phyloP scores from a whole-genome alignment of 2,113 vertebrate genomes.

The Condylura cristata region DNA sequence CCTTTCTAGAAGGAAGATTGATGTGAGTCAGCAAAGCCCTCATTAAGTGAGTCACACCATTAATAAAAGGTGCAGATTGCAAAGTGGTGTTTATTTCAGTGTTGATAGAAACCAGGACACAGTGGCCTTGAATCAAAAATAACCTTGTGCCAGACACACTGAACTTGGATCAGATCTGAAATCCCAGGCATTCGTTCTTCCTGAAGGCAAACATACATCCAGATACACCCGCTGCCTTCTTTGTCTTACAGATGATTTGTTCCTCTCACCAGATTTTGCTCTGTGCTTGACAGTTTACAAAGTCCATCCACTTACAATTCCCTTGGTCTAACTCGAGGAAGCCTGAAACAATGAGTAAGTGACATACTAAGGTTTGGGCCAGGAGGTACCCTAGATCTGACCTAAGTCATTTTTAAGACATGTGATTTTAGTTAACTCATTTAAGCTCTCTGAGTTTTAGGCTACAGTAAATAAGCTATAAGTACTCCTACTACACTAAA shows the following conservation, averaged over 20 bases:
- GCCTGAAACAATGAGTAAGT: background rate
- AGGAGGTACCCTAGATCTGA: background rate
- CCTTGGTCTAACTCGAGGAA: background rate
- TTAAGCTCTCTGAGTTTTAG: background rate
- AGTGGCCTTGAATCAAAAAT: background rate
- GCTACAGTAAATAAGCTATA: background rate
- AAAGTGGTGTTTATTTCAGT: conserved; percentile 70
- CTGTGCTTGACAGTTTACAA: background rate
- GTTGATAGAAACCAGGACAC: conserved; percentile 68
- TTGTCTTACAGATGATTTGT: background rate
- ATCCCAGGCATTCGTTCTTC: background rate
- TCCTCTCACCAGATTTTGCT: background rate
- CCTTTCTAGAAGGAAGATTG: conserved; percentile 66
- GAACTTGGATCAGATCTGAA: conserved; percentile 39
- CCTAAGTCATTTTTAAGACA: background rate
- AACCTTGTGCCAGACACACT: background rate
- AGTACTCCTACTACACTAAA: background rate
- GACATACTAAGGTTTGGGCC: background rate
- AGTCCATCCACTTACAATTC: background rate
- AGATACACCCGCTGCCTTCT: background rate
- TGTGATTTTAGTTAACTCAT: background rate
- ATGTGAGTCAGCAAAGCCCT: conserved; percentile 68
- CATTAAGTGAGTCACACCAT: conserved; percentile 67
- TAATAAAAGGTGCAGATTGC: conserved; percentile 68
- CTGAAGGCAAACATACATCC: background rate